Conservation (phyloP, 2,797 vertebrate species). For the Varecia variegata region DNA sequence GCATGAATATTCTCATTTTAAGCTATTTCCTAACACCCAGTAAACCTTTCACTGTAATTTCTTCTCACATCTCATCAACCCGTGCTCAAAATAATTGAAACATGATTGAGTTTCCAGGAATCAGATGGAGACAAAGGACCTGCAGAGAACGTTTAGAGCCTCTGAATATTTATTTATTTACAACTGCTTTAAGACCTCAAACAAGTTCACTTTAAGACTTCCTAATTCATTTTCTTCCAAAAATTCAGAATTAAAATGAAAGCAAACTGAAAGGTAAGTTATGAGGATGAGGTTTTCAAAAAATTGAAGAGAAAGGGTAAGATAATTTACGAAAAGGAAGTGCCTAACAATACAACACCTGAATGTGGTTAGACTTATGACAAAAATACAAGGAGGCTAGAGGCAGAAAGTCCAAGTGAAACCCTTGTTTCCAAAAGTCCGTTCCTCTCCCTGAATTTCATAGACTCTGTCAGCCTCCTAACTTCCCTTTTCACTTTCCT, state of each 20-base stretch:
- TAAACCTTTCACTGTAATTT: not conserved
- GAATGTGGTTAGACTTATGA: constrained; percentile 26
- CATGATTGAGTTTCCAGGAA: not conserved
- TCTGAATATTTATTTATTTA: not conserved
- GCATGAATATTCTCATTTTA: not conserved
- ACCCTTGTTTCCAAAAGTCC: constrained; percentile 7
- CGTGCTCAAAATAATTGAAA: not conserved
- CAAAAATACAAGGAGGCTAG: not conserved
- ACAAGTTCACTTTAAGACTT: not conserved
- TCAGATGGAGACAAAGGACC: not conserved
- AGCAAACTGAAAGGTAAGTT: constrained; percentile 27
- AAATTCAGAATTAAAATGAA: constrained; percentile 51
- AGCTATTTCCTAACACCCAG: not conserved
- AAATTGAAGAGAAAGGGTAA: constrained; percentile 51
- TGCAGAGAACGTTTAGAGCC: not conserved
- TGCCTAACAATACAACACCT: not conserved
- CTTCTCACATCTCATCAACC: not conserved
- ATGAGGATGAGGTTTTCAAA: constrained; percentile 32
- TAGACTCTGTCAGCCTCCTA: not conserved
- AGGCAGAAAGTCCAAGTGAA: constrained; percentile 62
- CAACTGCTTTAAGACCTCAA: not conserved
- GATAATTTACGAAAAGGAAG: constrained; percentile 48
- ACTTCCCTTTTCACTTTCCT: constrained; percentile 48
- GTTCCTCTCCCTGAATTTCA: not conserved
- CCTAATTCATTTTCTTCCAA: not conserved